These are phyloP conservation scores for Sebastes ruberrimus DNA, from an alignment of 2,797 vertebrate species.

Conservation along the genomic window DNA sequence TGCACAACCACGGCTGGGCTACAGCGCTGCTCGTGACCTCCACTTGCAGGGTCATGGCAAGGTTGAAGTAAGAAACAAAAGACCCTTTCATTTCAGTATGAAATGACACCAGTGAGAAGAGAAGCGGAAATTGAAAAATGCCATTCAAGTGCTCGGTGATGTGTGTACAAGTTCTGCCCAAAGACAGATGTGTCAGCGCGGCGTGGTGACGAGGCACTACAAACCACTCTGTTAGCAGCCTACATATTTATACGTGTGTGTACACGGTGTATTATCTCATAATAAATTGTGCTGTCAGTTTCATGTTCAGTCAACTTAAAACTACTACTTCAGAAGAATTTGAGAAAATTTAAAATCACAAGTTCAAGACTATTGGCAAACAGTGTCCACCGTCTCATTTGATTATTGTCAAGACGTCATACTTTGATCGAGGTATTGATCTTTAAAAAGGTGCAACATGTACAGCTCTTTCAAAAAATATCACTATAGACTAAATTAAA, in stretches of 20 bases:
- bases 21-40: slow-evolving; percentile 14
- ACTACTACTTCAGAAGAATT: not conserved
- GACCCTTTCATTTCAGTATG: slow-evolving; percentile 26
- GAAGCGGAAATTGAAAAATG: slow-evolving; percentile 31
- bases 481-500: not conserved
- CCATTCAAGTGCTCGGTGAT: slow-evolving; percentile 22
- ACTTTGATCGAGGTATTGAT: not conserved
- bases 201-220: not conserved
- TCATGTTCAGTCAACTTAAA: not conserved
- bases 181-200: not conserved
- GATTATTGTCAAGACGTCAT: not conserved
- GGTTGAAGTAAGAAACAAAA: slow-evolving; percentile 35
- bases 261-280: not conserved
- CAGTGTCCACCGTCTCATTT: not conserved
- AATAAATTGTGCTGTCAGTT: not conserved
- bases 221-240: not conserved
- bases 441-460: not conserved
- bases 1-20: not conserved
- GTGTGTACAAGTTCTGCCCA: not conserved
- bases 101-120: slow-evolving; percentile 19
- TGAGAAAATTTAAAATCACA: not conserved
- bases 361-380: not conserved
- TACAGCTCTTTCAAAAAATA: not conserved
- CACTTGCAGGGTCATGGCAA: slow-evolving; percentile 5
- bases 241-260: not conserved